Base-by-base conservation (phyloP, 1,140 invertebrate species). In the Pseudachorutes palmiensis region DNA sequence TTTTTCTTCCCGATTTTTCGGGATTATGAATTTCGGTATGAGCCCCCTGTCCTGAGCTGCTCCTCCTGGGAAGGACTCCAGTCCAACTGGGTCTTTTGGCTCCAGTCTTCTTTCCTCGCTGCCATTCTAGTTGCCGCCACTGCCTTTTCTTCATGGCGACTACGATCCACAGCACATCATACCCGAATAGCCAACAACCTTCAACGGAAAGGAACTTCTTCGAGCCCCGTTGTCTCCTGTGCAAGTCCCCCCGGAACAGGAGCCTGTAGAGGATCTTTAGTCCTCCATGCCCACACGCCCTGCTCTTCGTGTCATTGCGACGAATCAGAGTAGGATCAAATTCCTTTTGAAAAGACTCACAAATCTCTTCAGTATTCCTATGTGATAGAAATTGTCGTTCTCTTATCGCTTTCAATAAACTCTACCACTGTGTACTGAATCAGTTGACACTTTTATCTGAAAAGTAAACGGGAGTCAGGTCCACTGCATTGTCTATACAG, bases 1-100 rank as follows among this genome's bases (percentile, higher is more conserved):
- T 70, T 72, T 51, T 76, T 76, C 66, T 71, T 76, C 28, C 76
- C 76, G 22, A 74, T 76, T 12, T 75, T 76, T 59, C 75, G 74
- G 2, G 76, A 76, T 51, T 75, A 75, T 62, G 68, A 72, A 31
- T 74, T 74, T 41, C 60, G 36, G 5, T 71, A 48, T 51, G 68
- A 62, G 3, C 22, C 30, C 9, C 33, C 63, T 2, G 19, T 26
- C 24, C 24, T 14, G 2, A 26, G 29, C 3, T 74, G 70, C 58
- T 65, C 67, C 28, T 66, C 67, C 19, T 74, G 69, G 72, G 69
- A 68, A 64, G 28, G 55, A 30, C 33, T 73, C 16, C 62, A 57
- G 32, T 55, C 26, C 3, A 69, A 60, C 62, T 74, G 72, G 72
- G 64, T 68, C 32, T 71, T 74, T 63, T 74, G 70, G 72, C 19